Conservation (phyloP, 2,797 vertebrate genomes). For the Tenualosa ilisha region DNA sequence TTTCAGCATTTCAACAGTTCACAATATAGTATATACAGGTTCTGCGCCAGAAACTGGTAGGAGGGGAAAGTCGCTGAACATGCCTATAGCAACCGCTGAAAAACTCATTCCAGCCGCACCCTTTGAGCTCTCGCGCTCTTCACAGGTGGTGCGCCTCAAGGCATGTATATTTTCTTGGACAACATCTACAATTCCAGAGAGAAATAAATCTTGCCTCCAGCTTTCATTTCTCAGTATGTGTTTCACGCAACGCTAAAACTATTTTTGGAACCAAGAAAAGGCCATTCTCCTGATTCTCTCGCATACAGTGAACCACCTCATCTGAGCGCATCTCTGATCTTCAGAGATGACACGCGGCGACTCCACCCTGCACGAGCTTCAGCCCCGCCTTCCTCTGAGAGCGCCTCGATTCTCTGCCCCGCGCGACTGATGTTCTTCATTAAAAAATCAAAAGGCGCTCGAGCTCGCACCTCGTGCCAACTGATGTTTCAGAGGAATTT, state of each 20-base stretch:
- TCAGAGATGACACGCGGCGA: conserved; percentile 47
- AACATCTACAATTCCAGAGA: conserved; percentile 2
- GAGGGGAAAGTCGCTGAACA: conserved; percentile 33
- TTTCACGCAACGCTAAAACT: not conserved
- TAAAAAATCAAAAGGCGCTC: conserved; percentile 24
- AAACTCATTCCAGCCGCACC: conserved; percentile 12
- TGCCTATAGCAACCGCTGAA: not conserved
- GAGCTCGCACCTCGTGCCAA: conserved; percentile 4
- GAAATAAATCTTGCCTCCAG: not conserved
- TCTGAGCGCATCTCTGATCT: conserved; percentile 45
- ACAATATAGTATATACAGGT: not conserved
- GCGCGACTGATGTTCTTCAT: conserved; percentile 42
- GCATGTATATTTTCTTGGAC: not conserved
- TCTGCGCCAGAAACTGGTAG: not conserved
- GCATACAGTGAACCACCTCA: not conserved
- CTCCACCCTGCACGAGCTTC: conserved; percentile 71
- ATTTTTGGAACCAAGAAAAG: not conserved
- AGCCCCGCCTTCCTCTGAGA: conserved; percentile 57
- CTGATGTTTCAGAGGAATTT: not conserved
- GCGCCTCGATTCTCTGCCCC: not conserved
- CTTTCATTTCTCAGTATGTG: not conserved
- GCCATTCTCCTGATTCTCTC: not conserved
- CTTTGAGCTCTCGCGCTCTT: not conserved
- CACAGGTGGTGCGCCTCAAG: not conserved
- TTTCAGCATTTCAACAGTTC: not conserved